Base-by-base conservation (phyloP, 2,888 invertebrate species). In the Macrosiphum euphorbiae region DNA sequence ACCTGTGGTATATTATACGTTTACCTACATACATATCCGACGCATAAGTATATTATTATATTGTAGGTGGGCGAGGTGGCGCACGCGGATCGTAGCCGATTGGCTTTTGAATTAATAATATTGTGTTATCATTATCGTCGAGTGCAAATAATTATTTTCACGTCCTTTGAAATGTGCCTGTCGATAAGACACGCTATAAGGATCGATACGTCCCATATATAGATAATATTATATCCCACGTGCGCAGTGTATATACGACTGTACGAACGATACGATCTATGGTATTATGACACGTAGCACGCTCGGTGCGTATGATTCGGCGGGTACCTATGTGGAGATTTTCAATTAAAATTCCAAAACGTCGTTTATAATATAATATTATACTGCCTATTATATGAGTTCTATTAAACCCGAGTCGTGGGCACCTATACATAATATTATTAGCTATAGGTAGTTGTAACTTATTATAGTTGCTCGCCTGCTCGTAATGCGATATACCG, bases 261-360 rank as follows among this genome's bases (percentile, higher is more conserved):
- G 24, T 84, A 84, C 26, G 3, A 26, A 85, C 13, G 26, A 85
- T 44, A 85, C 85, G 44, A 85, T 85, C 44, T 85, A 28, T 20
- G 41, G 44, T 85, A 44, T 44, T 85, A 44, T 85, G 44, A 85
- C 85, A 44, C 85, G 44, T 78, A 78, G 35, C 78, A 78, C 78
- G 78, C 78, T 78, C 78, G 85, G 35, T 11, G 35, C 78, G 85
- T 44, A 28, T 44, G 44, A 35, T 78, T 78, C 20, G 78, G 78
- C 20, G 78, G 78, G 44, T 85, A 26, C 28, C 28, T 85, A 13
- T 85, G 44, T 44, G 35, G 35, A 78, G 78, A 78, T 89, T 52
- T 89, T 61, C 58, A 61, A 89, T 58, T 89, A 89, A 89, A 89
- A 89, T 89, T 89, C 89, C 58, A 89, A 88, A 89, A 58, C 58